Base-by-base conservation (phyloP, 2,888 invertebrate species). In the Diploptera punctata region DNA sequence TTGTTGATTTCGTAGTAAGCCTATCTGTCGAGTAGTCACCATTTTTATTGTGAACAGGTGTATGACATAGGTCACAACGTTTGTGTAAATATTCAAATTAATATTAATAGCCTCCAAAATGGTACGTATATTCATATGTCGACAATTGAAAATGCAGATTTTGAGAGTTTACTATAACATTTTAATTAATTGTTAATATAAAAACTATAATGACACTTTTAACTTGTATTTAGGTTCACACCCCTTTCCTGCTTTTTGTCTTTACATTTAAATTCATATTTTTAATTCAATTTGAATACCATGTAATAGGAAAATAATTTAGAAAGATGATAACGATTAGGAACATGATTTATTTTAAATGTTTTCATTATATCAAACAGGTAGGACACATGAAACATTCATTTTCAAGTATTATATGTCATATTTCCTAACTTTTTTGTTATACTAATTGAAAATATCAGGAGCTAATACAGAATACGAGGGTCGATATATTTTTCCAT, bases 1-100 rank as follows among this genome's bases (percentile, higher is more conserved):
- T 57, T 57, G 57, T 57, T 57, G 57, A 57, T 57, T 57, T 57
- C 57, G 57, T 57, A 57, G 57, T 57, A 57, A 43, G 38, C 54
- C 68, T 68, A 68, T 68, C 68, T 33, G 54, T 57, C 24, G 68
- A 31, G 61, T 49, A 70, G 72, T 72, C 72, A 68, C 72, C 72
- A 72, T 72, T 68, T 72, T 72, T 72, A 24, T 29, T 47, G 49
- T 18, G 49, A 61, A 68, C 47, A 67, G 68, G 72, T 65, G 67
- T 67, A 71, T 67, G 71, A 67, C 69, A 69, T 71, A 18, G 26
- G 70, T 47, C 44, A 65, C 24, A 33, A 49, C 33, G 33, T 29
- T 49, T 62, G 49, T 47, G 44, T 24, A 31, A 62, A 52, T 52
- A 71, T n/a, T 67, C 33, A 43, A 67, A 43, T 31, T n/a, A 43